Percentiles rank a stretch among this genome's conserved stretches.
Evolutionary conservation across 2,113 vertebrate species (phyloP).

Genomic region (Mesocricetus auratus): DNA sequence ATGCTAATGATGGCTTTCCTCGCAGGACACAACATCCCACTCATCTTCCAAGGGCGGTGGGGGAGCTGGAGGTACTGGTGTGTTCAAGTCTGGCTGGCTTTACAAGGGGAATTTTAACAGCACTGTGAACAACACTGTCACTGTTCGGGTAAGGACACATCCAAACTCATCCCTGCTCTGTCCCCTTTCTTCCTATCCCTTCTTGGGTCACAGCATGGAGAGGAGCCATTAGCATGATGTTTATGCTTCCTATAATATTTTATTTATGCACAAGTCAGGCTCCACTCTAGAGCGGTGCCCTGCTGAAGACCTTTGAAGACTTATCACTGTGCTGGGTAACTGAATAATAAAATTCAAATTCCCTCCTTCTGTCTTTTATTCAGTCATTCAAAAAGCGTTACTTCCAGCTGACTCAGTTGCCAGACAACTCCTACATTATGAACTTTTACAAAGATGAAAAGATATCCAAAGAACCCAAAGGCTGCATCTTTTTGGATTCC

Average conservation of each 20-base stretch:
- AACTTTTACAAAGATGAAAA: constrained; percentile 99
- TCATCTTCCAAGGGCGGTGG: constrained; percentile 98
- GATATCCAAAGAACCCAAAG: constrained; percentile 99
- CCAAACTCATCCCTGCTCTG: background rate
- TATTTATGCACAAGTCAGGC: constrained; percentile 29
- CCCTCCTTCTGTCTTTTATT: constrained; percentile 17
- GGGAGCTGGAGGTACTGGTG: constrained; percentile 91
- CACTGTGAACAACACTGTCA: constrained; percentile 98
- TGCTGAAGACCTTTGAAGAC: constrained; percentile 33
- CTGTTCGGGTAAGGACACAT: constrained; percentile 93
- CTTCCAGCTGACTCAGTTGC: constrained; percentile 98
- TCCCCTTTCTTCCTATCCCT: background rate
- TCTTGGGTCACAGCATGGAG: background rate
- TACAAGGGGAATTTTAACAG: constrained; percentile 99
- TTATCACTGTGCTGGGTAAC: constrained; percentile 18
- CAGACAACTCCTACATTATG: constrained; percentile 99
- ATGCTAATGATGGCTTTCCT: constrained; percentile 74
- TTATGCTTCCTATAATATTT: constrained; percentile 47
- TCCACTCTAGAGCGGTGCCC: background rate
- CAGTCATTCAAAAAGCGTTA: constrained; percentile 99
- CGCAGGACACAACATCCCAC: constrained; percentile 96
- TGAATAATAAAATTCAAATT: background rate
- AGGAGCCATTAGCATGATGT: constrained; percentile 53
- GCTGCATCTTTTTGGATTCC: constrained; percentile 99
- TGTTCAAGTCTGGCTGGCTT: constrained; percentile 98